Conservation (phyloP, 2,888 invertebrate species). For the Geotrupes spiniger region DNA sequence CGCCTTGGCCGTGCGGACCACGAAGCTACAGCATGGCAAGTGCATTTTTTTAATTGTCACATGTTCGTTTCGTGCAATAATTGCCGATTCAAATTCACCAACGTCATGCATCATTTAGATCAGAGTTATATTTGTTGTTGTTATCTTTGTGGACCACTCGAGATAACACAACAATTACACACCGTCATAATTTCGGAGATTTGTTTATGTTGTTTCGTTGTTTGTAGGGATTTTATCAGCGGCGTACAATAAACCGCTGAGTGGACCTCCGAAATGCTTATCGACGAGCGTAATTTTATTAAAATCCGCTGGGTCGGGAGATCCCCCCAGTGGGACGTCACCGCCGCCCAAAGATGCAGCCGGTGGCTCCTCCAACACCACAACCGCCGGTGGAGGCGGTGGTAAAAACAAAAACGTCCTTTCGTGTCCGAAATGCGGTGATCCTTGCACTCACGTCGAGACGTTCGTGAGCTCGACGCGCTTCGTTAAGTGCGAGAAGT, state of each 20-base stretch:
- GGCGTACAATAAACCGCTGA: conserved; percentile 33
- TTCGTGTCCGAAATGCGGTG: conserved; percentile 95
- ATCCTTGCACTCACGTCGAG: conserved; percentile 96
- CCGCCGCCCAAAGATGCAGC: conserved; percentile 31
- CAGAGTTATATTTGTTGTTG: no score
- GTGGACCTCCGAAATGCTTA: conserved; percentile 29
- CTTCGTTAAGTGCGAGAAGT: conserved; percentile 97
- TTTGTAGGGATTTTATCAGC: conserved; percentile 37
- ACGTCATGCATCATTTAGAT: no score
- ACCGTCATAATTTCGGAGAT: no score
- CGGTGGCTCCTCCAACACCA: conserved; percentile 23
- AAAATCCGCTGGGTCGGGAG: conserved; percentile 39
- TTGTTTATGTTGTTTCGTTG: no score
- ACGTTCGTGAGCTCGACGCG: conserved; percentile 95
- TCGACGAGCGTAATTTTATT: conserved; percentile 40
- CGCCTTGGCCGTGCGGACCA: conserved; percentile 42
- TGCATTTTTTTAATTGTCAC: neutral
- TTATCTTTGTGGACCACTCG: no score
- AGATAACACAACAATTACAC: no score
- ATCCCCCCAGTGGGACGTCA: conserved; percentile 29
- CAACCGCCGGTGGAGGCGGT: conserved; percentile 49
- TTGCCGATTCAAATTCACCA: no score
- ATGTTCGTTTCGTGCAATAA: neutral
- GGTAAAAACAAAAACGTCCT: conserved; percentile 73
- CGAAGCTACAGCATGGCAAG: conserved; percentile 47